A percentile compares a stretch with the other conserved stretches of the same genome.
These are phyloP conservation scores for Thelohanellus kitauei DNA, from an alignment of 30 jellyfish, hydroid and myxozoan genomes.

Conservation along the genomic window DNA sequence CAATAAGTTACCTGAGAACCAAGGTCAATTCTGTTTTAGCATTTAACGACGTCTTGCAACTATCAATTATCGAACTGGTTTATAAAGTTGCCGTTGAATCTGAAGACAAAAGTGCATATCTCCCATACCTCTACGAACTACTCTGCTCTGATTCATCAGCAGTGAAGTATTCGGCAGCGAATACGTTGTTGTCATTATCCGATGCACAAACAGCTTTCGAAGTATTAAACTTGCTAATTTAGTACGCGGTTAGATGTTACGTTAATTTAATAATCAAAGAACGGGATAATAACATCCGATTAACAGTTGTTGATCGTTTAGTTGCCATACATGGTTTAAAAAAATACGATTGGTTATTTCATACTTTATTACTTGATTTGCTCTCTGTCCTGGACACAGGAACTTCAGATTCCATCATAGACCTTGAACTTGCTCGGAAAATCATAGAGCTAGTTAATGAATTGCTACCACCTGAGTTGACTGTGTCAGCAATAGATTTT, in stretches of 20 bases:
- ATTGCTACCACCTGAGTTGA: too few relatives aligned
- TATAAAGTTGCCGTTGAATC: constrained; percentile 83
- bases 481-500: too few relatives aligned
- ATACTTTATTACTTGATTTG: too few relatives aligned
- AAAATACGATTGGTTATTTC: too few relatives aligned
- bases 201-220: constrained; percentile 95
- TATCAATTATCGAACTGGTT: constrained; percentile 66
- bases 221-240: constrained; percentile 10
- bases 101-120: too few relatives aligned
- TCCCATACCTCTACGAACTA: constrained; percentile 57
- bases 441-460: too few relatives aligned
- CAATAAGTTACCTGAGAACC: constrained; percentile 75
- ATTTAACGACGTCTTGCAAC: constrained; percentile 67
- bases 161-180: constrained; percentile 91
- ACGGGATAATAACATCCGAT: constrained; percentile 78
- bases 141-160: constrained; percentile 75
- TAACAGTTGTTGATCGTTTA: constrained; percentile 58
- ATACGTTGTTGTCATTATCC: constrained; percentile 84
- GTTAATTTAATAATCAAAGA: constrained; percentile 70
- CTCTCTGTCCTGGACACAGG: too few relatives aligned
- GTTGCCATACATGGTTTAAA: too few relatives aligned
- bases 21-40: constrained; percentile 79
- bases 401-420: too few relatives aligned
- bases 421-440: too few relatives aligned
- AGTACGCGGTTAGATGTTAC: constrained; percentile 95